Evolutionary conservation across 2,113 vertebrate species (phyloP), one percentile per base, ranked within the genome.

Genomic region (Tychaedon coryphoeus): DNA sequence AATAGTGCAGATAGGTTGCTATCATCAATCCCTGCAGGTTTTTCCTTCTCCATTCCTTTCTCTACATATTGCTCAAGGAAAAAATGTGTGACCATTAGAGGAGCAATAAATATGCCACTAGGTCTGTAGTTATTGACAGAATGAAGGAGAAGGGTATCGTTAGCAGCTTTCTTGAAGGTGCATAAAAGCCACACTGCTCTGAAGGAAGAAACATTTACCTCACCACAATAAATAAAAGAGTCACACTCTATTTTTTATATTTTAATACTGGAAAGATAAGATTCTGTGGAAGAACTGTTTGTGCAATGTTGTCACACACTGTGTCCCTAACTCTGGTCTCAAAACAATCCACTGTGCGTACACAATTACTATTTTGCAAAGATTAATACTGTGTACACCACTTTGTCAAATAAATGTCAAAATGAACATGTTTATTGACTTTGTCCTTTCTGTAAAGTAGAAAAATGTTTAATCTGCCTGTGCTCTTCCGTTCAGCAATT

Each of bases 151-250:
- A 91, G 50, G 75, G 14, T n/a, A 4, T 83, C 2, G 8, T 74
- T 83, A 80, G 78, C 85, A 80, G 67, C 70, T 84, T 62, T 60
- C 5, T 12, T 70, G 88, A 74, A 77, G 93, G 58, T 67, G 67
- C 47, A 7, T 24, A 23, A 71, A 58, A 88, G 51, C 82, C 45
- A 77, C 58, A 5, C 34, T 61, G n/a, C 75, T 94, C 73, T 40
- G 69, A 64, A 93, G 61, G 85, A 85, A 88, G 47, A 86, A 86
- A 70, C 53, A 53, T 92, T 97, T 96, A 96, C 94, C 86, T 95
- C 91, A 62, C 84, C 56, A 74, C 67, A 40, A 73, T 43, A 58
- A 92, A 69, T 71, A 47, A 58, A 69, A 70, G 65, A 73, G 25
- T 33, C 36, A 14, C 88, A 29, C 6, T 56, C 56, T 73, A 2